A percentile compares a stretch with the other conserved stretches of the same genome.
These are phyloP conservation scores for Diaphora mendica DNA, from an alignment of 2,888 invertebrate species.

Conservation along the genomic window DNA sequence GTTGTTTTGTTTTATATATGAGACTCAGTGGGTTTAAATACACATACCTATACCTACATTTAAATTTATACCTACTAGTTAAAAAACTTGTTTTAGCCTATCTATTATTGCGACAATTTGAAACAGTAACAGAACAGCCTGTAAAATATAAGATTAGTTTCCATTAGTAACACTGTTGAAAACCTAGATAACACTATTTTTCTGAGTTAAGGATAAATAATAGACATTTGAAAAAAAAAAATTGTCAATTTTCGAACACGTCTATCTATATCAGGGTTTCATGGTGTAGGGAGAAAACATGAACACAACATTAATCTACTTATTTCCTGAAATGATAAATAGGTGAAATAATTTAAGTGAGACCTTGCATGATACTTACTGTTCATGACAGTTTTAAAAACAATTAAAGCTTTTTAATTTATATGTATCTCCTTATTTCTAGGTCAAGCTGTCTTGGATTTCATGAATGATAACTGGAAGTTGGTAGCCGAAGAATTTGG, in stretches of 20 bases:
- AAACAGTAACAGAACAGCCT: no score
- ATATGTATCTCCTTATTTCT: slow-evolving; percentile 30
- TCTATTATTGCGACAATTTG: no score
- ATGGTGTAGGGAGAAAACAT: no score
- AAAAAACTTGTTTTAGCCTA: not conserved
- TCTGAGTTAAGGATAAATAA: no score
- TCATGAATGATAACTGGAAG: slow-evolving; percentile 72
- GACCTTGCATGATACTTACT: not conserved
- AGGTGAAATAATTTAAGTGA: not conserved
- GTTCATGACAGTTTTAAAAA: no score
- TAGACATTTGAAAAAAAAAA: not conserved
- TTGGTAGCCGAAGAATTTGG: slow-evolving; percentile 72
- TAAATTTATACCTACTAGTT: not conserved
- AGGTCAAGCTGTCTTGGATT: slow-evolving; percentile 66
- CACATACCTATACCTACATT: no score
- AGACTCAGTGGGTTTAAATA: not conserved
- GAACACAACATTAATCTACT: no score
- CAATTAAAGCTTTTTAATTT: no score
- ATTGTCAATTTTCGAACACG: not conserved
- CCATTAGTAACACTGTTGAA: no score
- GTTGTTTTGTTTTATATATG: not conserved
- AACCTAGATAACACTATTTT: no score
- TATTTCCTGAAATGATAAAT: no score
- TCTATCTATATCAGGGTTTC: not conserved
- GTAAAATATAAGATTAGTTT: not conserved